These are phyloP conservation scores for Pardosa pseudoannulata DNA, from an alignment of 2,888 invertebrate genomes.

Conservation along the genomic window DNA sequence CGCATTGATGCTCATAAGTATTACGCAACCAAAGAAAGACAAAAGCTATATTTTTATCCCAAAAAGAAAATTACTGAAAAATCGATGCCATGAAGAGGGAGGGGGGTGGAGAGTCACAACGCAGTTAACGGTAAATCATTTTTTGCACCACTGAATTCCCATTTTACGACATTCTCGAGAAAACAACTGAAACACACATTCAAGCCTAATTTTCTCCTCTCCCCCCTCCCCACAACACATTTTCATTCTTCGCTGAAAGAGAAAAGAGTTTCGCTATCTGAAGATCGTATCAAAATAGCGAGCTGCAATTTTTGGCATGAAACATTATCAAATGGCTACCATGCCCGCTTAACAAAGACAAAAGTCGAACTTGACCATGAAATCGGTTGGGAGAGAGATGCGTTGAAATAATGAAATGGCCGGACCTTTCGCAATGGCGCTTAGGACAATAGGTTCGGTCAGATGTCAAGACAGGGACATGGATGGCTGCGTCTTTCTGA, in stretches of 20 bases:
- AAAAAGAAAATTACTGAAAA: background rate
- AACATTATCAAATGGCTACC: background rate
- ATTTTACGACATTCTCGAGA: background rate
- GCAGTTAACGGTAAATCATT: background rate
- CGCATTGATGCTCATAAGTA: too few species aligned
- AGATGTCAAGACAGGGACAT: conserved; percentile 32
- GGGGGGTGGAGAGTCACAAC: background rate
- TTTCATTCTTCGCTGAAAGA: conserved; percentile 48
- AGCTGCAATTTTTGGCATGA: background rate
- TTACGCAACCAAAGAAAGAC: too few species aligned
- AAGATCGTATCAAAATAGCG: background rate
- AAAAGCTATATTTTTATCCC: background rate
- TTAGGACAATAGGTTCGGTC: conserved; percentile 66
- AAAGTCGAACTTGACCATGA: conserved; percentile 65
- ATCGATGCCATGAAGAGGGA: background rate
- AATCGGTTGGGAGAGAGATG: conserved; percentile 29
- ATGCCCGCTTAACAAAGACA: conserved; percentile 42
- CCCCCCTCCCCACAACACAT: conserved; percentile 12
- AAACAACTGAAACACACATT: background rate
- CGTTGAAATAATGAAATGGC: conserved; percentile 52
- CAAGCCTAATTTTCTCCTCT: background rate
- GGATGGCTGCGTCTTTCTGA: conserved; percentile 27
- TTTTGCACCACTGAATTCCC: background rate
- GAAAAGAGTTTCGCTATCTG: conserved; percentile 13
- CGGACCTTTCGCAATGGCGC: conserved; percentile 35